Conservation (phyloP, 64 coral and sea anemone species). For the Platygyra sinensis region DNA sequence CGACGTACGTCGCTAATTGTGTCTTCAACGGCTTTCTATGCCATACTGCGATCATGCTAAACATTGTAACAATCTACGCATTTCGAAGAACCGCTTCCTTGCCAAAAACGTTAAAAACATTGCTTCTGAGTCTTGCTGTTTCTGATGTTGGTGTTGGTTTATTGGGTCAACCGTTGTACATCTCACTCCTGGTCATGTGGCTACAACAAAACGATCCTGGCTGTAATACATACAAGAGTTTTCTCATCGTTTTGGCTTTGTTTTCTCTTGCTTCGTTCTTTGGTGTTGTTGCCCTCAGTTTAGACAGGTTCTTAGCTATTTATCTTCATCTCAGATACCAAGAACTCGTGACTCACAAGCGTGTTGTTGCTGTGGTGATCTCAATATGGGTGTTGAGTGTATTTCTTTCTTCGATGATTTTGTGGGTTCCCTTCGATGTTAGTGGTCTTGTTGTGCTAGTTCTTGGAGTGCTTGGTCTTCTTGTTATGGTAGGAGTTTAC, state of each 20-base stretch:
- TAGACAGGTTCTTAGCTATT: slow-evolving; percentile 14
- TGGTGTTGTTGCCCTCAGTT: not conserved
- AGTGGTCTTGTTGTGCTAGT: not conserved
- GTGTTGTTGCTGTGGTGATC: not conserved
- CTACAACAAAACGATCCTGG: not conserved
- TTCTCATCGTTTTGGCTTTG: not conserved
- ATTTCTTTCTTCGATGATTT: not conserved
- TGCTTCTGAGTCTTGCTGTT: not conserved
- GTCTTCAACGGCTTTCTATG: not conserved
- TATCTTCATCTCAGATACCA: slow-evolving; percentile 6
- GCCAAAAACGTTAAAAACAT: not conserved
- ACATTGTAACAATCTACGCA: not conserved
- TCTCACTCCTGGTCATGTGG: not conserved
- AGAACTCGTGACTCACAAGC: slow-evolving; percentile 1
- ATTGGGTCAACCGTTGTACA: not conserved
- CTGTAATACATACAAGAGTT: not conserved
- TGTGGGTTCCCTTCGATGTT: not conserved
- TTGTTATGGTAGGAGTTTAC: not conserved
- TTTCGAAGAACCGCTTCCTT: not conserved
- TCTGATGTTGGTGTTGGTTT: slow-evolving; percentile 2
- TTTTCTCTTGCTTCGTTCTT: not conserved
- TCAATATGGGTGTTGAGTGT: not conserved
- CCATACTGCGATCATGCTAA: not conserved
- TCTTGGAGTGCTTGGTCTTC: not conserved
- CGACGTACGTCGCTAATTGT: not conserved